These are phyloP conservation scores for Ips nitidus DNA, from an alignment of 1,140 invertebrate genomes.

Conservation along the genomic window DNA sequence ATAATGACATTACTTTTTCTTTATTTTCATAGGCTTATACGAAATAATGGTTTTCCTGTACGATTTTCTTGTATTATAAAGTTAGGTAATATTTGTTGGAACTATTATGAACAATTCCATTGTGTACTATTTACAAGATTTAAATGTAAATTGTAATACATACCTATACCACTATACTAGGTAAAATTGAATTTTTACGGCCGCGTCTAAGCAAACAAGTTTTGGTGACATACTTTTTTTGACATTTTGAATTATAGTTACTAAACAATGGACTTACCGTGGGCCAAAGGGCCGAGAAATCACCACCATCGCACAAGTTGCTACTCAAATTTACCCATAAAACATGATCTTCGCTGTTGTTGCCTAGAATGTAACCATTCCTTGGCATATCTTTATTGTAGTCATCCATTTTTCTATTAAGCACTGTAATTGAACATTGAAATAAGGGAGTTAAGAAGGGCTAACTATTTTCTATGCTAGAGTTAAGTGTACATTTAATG, in stretches of 20 bases:
- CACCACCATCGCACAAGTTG: slow-evolving; percentile 54
- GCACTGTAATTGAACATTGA: slow-evolving; percentile 1
- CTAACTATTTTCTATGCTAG: background rate
- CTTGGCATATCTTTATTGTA: background rate
- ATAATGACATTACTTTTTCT: no score
- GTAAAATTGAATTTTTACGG: background rate
- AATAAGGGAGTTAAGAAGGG: slow-evolving; percentile 5
- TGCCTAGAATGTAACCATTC: slow-evolving; percentile 4
- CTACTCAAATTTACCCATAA: slow-evolving; percentile 58
- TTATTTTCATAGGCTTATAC: no score
- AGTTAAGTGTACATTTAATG: background rate
- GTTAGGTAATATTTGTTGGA: no score
- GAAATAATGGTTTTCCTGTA: no score
- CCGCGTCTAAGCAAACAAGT: no score
- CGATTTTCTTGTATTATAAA: no score
- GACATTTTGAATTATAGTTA: background rate
- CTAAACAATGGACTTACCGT: slow-evolving; percentile 14
- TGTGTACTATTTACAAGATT: background rate
- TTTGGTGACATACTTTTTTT: background rate
- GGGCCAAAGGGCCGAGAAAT: slow-evolving; percentile 55
- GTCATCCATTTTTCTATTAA: slow-evolving; percentile 12
- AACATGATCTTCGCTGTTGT: slow-evolving; percentile 43
- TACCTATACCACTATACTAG: background rate
- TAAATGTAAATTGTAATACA: background rate
- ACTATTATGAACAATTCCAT: background rate